Base-by-base conservation (phyloP, 53 echinoderm and acorn worm genomes). In the Echinometra lucunter region DNA sequence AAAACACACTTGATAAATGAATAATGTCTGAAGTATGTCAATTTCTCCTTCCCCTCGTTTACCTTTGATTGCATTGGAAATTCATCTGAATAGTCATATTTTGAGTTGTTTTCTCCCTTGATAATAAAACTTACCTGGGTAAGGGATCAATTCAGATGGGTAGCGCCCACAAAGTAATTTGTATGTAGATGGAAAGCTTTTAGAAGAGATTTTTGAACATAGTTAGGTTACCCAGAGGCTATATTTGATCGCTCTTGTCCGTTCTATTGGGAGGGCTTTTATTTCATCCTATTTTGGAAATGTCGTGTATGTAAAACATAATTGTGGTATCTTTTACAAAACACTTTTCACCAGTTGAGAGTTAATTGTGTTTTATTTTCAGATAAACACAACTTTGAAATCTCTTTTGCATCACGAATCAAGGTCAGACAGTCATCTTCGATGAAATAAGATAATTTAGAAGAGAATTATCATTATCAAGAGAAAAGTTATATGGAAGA, bases 91-190 rank as follows among this genome's bases (percentile, higher is more conserved):
- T 44, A 49, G 85, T 45, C 45, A 49, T 30, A 49, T 49, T 85
- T 85, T 45, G 28, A 85, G 47, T 47, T 85, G 27, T 85, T 85
- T 47, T 81, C 44, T 85, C 28, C 49, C 30, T 85, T 45, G 85
- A n/a, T 85, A 40, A 28, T n/a, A 49, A 15, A 49, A 47, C 49
- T 45, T 85, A n/a, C 85, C 85, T 53, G 27, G 85, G 49, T 28
- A 49, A 9, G 13, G 85, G 85, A 85, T 85, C 49, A 85, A 85
- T 49, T 45, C 47, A 49, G 89, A 30, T 60, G 60, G 37, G 45
- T 58, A 19, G 5, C 89, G 89, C 89, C 89, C 60, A 60, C 89
- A 89, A 89, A 89, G 63, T 63, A 32, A 89, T 89, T 89, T 89
- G 89, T 58, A 89, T 89, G 89, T 60, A 89, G 89, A 89, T 89